A percentile compares a stretch with the other conserved stretches of the same genome.
Conservation (phyloP, 2,888 invertebrate genomes). For the Cephalotes varians region DNA sequence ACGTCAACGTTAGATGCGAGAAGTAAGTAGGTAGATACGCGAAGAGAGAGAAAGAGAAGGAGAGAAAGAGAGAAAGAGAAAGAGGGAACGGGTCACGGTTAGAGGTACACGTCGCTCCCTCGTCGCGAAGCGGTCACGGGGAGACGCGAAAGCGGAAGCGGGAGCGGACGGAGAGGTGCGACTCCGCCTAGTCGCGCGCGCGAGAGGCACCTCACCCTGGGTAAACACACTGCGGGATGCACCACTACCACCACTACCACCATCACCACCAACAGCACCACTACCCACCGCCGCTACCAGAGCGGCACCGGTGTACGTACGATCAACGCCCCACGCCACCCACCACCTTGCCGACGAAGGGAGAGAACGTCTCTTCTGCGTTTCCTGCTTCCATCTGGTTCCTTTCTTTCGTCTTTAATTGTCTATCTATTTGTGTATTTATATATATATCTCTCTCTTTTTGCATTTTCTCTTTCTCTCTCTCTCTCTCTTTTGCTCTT, state of each 20-base stretch:
- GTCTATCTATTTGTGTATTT: conserved; percentile 10
- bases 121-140: conserved; percentile 48
- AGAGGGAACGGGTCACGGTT: conserved; percentile 36
- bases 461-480: not conserved
- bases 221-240: conserved; percentile 76
- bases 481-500: not conserved
- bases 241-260: conserved; percentile 59
- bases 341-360: conserved; percentile 44
- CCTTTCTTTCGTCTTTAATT: conserved; percentile 1
- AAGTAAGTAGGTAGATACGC: conserved; percentile 28
- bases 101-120: conserved; percentile 37
- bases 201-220: conserved; percentile 62
- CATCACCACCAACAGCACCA: not conserved
- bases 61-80: not conserved
- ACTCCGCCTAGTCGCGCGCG: conserved; percentile 68
- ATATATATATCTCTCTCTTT: not conserved
- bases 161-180: conserved; percentile 39
- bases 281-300: conserved; percentile 20
- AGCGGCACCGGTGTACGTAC: conserved; percentile 44
- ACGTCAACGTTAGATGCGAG: conserved; percentile 39
- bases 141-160: conserved; percentile 52
- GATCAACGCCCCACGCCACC: conserved; percentile 68
- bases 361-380: conserved; percentile 27
- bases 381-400: conserved; percentile 5
- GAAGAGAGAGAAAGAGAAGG: not conserved